Conservation (phyloP, 2,888 invertebrate species). For the Ctenicera cuprea region DNA sequence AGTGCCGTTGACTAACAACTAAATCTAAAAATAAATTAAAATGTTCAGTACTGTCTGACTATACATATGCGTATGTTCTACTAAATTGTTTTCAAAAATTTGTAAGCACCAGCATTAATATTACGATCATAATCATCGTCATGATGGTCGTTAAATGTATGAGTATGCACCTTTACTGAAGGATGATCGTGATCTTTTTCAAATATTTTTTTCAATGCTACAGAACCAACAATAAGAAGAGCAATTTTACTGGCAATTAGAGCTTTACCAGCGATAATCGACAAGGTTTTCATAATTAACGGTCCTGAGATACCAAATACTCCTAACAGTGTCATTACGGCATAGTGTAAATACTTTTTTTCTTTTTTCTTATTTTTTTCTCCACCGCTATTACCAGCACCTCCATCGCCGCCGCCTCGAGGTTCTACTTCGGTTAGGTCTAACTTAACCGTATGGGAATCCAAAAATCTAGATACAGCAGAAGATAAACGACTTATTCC, state of each 20-base stretch:
- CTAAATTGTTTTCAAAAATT: slow-evolving; percentile 44
- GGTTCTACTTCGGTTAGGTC: slow-evolving; percentile 60
- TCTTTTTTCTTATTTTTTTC: slow-evolving; percentile 55
- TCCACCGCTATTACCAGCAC: slow-evolving; percentile 52
- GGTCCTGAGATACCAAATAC: slow-evolving; percentile 81
- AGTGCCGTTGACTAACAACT: no score
- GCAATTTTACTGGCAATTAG: slow-evolving; percentile 84
- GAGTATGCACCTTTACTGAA: slow-evolving; percentile 80
- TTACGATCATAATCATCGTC: slow-evolving; percentile 66
- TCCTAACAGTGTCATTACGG: slow-evolving; percentile 68
- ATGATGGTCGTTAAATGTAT: slow-evolving; percentile 74
- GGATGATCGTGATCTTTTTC: slow-evolving; percentile 79
- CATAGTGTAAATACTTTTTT: slow-evolving; percentile 62
- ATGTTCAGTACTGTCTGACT: no score
- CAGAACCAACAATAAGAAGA: slow-evolving; percentile 82
- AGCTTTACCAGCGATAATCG: slow-evolving; percentile 83
- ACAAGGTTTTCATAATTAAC: slow-evolving; percentile 81
- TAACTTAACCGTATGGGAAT: slow-evolving; percentile 79
- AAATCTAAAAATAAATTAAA: no score
- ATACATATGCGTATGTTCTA: no score
- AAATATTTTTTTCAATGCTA: slow-evolving; percentile 83
- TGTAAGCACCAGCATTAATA: slow-evolving; percentile 49
- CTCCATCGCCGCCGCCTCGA: slow-evolving; percentile 50
- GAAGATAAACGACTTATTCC: slow-evolving; percentile 71
- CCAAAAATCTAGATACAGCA: slow-evolving; percentile 78